These are phyloP conservation scores for Riparia riparia DNA, from an alignment of 2,113 vertebrate genomes.

Conservation along the genomic window DNA sequence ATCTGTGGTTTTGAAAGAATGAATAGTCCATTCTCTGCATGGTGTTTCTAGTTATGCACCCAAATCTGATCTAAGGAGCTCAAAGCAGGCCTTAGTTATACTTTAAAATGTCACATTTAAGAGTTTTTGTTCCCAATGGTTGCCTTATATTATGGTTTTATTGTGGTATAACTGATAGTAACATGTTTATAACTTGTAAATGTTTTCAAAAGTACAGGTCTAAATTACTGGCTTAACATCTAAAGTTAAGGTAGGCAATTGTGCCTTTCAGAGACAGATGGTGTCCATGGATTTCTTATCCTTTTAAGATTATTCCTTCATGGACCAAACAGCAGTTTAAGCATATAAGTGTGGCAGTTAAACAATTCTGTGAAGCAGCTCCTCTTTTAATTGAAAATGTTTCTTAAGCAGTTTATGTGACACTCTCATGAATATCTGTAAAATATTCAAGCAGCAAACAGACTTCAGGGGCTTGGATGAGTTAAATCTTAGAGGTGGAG, in stretches of 20 bases:
- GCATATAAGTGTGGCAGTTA: background rate
- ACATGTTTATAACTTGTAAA: background rate
- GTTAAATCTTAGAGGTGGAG: constrained; percentile 2
- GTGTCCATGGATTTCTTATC: background rate
- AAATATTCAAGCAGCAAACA: background rate
- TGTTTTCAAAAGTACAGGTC: background rate
- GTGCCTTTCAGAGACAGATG: background rate
- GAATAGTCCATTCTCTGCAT: background rate
- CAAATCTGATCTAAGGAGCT: background rate
- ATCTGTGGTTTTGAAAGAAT: background rate
- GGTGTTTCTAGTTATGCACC: background rate
- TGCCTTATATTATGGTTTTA: background rate
- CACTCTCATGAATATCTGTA: background rate
- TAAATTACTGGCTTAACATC: background rate
- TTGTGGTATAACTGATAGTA: background rate
- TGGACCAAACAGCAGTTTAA: background rate
- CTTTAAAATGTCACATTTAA: background rate
- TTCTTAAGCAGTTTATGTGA: background rate
- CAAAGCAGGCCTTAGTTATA: background rate
- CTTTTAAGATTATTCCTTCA: background rate
- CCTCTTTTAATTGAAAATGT: background rate
- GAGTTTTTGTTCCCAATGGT: background rate
- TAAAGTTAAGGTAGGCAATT: background rate
- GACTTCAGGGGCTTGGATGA: background rate
- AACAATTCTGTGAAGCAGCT: background rate